A percentile compares a stretch with the other conserved stretches of the same genome.
phyloP scores from a whole-genome alignment of 2,797 vertebrate genomes.

The Pangasius djambal region DNA sequence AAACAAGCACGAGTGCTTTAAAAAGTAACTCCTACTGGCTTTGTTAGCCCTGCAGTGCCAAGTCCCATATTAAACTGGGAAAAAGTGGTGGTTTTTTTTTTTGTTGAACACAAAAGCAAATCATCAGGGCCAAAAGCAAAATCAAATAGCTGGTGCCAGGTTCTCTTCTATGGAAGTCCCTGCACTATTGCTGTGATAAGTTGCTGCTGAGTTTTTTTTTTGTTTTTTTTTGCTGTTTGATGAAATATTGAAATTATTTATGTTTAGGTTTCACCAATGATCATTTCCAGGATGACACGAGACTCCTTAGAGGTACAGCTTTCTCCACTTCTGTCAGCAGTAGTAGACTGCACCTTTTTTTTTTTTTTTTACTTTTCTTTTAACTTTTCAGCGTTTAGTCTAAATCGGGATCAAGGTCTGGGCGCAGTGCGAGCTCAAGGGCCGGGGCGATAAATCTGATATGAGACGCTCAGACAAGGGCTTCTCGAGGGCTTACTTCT shows the following conservation, averaged over 20 bases:
- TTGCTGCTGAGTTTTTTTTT: slow-evolving; percentile 59
- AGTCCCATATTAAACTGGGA: slow-evolving; percentile 77
- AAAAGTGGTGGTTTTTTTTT: slow-evolving; percentile 57
- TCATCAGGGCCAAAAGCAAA: slow-evolving; percentile 35
- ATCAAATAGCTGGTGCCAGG: slow-evolving; percentile 65
- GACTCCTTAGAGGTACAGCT: slow-evolving; percentile 82
- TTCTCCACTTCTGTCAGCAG: slow-evolving; percentile 59
- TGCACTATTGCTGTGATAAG: slow-evolving; percentile 61
- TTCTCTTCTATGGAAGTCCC: slow-evolving; percentile 55
- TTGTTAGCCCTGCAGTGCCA: slow-evolving; percentile 51
- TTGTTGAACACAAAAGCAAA: slow-evolving; percentile 49
- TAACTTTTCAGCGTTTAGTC: neutral
- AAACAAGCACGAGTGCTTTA: neutral
- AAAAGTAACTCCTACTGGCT: neutral
- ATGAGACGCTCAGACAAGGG: neutral
- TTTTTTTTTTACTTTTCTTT: neutral
- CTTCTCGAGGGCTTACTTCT: slow-evolving; percentile 15
- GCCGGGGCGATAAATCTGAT: neutral
- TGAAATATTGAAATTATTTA: slow-evolving; percentile 76
- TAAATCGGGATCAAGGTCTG: slow-evolving; percentile 9
- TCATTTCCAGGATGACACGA: slow-evolving; percentile 85
- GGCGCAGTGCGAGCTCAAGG: slow-evolving; percentile 5
- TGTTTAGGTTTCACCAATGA: slow-evolving; percentile 85
- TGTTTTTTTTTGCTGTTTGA: slow-evolving; percentile 61
- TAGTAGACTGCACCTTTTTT: slow-evolving; percentile 35